Conservation (phyloP, 2,113 vertebrate genomes). For the Gasterosteus aculeatus region DNA sequence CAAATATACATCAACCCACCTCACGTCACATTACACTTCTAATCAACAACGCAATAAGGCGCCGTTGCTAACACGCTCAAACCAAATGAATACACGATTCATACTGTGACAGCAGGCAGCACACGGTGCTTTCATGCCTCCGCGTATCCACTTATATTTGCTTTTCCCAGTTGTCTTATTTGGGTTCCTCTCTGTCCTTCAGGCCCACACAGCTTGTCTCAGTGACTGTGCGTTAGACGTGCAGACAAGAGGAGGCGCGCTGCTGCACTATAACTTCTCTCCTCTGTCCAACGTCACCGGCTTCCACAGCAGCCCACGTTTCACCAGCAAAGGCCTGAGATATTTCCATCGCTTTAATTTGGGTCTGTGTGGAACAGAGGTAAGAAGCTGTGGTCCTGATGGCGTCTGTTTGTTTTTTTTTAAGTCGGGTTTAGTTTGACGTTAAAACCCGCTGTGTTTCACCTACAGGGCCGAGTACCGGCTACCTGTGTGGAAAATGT, state of each 20-base stretch:
- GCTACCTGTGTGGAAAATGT: constrained; percentile 88
- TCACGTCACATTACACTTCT: background rate
- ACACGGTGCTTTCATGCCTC: background rate
- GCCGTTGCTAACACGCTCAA: background rate
- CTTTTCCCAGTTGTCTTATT: background rate
- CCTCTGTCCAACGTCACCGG: constrained; percentile 74
- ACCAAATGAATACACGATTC: background rate
- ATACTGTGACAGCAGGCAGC: background rate
- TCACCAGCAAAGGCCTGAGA: constrained; percentile 90
- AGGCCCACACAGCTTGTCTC: constrained; percentile 88
- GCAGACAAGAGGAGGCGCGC: constrained; percentile 35
- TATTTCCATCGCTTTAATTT: constrained; percentile 90
- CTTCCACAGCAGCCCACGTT: constrained; percentile 84
- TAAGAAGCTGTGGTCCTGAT: constrained; percentile 56
- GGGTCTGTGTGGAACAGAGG: constrained; percentile 89
- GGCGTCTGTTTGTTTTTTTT: background rate
- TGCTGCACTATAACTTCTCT: constrained; percentile 86
- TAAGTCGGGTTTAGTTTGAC: background rate
- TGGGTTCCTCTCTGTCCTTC: constrained; percentile 21
- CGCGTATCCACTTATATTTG: background rate
- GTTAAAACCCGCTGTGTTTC: background rate
- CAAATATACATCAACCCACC: background rate
- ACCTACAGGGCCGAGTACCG: constrained; percentile 78
- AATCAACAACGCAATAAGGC: background rate
- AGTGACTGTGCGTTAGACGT: constrained; percentile 85